Evolutionary conservation across 92 coral and sea anemone genomes (phyloP), one percentile per base, ranked within the genome.

Genomic region (Porites rus): DNA sequence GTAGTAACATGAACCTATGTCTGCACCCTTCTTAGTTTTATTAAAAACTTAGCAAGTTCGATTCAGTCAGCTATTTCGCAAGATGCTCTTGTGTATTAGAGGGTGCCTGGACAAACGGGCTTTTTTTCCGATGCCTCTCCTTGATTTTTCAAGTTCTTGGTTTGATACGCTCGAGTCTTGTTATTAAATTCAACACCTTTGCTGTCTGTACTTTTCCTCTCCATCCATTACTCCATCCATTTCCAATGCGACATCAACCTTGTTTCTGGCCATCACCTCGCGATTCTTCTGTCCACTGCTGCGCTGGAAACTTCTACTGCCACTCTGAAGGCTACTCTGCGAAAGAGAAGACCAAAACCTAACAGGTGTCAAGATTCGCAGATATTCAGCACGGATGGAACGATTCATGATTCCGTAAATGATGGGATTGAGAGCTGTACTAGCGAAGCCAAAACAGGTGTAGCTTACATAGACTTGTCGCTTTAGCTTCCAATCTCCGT

Each of bases 361-460:
- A 19, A 83, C 62, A 24, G 80, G 80, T 24, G 87, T 64, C 13
- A 93, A 72, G 74, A 91, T 86, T 53, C 90, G 80, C 51, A 74
- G 43, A 84, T 93, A 93, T 68, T 90, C 95, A 10, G 69, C 74
- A 2, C 95, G 89, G 86, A 92, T 86, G 28, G 93, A 71, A 31
- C 88, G 88, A 92, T 93, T 93, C 89, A 87, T 87, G 69, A 93
- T 87, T 14, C 96, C 96, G 77, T 93, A 93, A 1, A 93, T 90
- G 75, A 93, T 51, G 43, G 95, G 92, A 67, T 92, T 92, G 20
- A 88, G 82, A 17, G 96, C 89, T 12, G 96, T 93, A 74, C 96
- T 93, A 52, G 94, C 84, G 64, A 20, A 93, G n/a, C 92, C 94
- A 59, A 84, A 93, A 79, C 96, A 93, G 20, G 84, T 52, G 83